Evolutionary conservation across 2,888 invertebrate genomes (phyloP), one percentile per base, ranked within the genome.

Genomic region (Piscicola geometra): DNA sequence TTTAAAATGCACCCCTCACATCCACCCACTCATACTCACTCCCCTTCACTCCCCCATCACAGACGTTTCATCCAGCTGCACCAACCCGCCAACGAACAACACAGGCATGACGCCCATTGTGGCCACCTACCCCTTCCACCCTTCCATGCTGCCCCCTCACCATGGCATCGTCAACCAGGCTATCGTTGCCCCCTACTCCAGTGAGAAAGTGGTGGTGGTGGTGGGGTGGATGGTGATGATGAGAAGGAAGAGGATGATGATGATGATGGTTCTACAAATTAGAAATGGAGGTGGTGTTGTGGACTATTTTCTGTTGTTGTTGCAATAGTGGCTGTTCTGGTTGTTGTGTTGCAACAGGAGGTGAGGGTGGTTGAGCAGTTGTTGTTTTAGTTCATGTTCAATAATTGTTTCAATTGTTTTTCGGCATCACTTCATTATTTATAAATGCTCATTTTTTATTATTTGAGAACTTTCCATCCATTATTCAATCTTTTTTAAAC

Each of bases 81-180:
- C 36, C 25, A 18, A 5, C 56, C 60, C 32, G 18, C 60, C 73
- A 18, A 33, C 73, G 15, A 52, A 47, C n/a, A 28, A 60, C n/a
- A n/a, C n/a, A n/a, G 64, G 33, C 21, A 56, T 73, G n/a, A 18
- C 76, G 12, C 71, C 76, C 0, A 50, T 68, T 0, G 71, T 76
- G 76, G 71, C 71, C 2, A 60, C 76, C 71, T 66, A 71, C 66
- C 71, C 76, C 41, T 32, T 76, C 66, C 76, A 76, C 41, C 71
- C 76, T 12, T 56, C 76, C 64, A 21, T 73, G 64, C 56, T 73
- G 32, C 35, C 64, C 12, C 41, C 73, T 15, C 73, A 32, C 30
- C 73, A 32, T 21, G 64, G 64, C 32, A 25, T 73, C 5, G 25
- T 73, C 64, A 73, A 73, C 64, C 73, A 47, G 56, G 41, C 73